Percentiles rank a stretch among this genome's conserved stretches.
These are phyloP conservation scores for Micrasema minimum DNA, from an alignment of 1,140 invertebrate species.

Conservation along the genomic window DNA sequence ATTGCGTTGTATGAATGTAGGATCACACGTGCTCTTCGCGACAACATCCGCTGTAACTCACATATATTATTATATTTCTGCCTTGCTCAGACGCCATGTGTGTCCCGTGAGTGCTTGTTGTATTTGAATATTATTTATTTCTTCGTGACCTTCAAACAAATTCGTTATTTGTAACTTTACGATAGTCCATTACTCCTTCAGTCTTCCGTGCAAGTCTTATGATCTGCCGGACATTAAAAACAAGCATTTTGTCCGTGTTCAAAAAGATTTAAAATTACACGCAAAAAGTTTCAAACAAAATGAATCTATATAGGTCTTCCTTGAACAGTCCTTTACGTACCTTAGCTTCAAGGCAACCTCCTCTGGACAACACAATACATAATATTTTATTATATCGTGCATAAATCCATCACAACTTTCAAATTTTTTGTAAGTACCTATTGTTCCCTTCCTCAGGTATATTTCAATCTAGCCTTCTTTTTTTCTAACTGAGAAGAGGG, in stretches of 20 bases:
- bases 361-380: no score
- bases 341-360: no score
- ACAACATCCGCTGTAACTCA: constrained; percentile 28
- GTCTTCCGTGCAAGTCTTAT: neutral
- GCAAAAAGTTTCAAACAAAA: no score
- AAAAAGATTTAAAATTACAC: no score
- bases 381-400: no score
- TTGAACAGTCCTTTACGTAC: no score
- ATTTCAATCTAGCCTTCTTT: constrained; percentile 8
- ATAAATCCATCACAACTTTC: constrained; percentile 17
- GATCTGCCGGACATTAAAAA: constrained; percentile 3
- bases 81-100: constrained; percentile 11
- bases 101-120: constrained; percentile 6
- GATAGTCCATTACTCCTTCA: neutral
- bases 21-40: constrained; percentile 29
- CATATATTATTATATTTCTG: constrained; percentile 8
- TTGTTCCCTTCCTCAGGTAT: constrained; percentile 32
- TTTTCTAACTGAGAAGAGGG: neutral
- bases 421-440: constrained; percentile 10
- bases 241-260: no score
- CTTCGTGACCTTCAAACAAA: constrained; percentile 28
- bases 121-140: constrained; percentile 27
- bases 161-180: constrained; percentile 36
- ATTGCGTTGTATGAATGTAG: constrained; percentile 6
- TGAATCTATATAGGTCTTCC: no score